Evolutionary conservation across 1,140 invertebrate genomes (phyloP).

Genomic region (Saxidomus purpurata): DNA sequence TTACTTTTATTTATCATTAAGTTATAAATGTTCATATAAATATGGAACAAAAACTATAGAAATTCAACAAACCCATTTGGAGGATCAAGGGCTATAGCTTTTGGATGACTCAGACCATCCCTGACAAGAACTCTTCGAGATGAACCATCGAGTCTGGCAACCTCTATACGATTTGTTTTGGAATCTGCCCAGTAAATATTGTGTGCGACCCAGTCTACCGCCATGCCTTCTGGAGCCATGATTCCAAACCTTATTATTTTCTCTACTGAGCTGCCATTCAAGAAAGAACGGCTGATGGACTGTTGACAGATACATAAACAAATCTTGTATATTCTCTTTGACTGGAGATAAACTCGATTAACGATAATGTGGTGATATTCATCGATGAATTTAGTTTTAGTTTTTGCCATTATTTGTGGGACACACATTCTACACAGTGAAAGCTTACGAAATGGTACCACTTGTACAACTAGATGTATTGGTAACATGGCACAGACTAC

Average conservation of each 20-base stretch:
- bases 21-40: too few relatives aligned
- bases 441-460: too few relatives aligned
- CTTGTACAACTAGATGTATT: too few relatives aligned
- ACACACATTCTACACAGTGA: too few relatives aligned
- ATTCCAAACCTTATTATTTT: slow-evolving; percentile 93
- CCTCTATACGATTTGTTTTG: slow-evolving; percentile 95
- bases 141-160: slow-evolving; percentile 94
- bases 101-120: slow-evolving; percentile 94
- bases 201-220: slow-evolving; percentile 96
- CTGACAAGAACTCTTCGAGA: slow-evolving; percentile 92
- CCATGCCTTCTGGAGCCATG: slow-evolving; percentile 95
- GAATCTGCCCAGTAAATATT: slow-evolving; percentile 99
- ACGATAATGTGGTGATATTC: too few relatives aligned
- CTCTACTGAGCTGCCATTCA: slow-evolving; percentile 91
- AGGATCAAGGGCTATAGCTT: slow-evolving; percentile 97
- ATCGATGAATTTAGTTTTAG: too few relatives aligned
- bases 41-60: background rate
- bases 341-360: too few relatives aligned
- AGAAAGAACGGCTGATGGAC: slow-evolving; percentile 84
- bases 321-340: too few relatives aligned
- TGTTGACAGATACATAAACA: slow-evolving; percentile 69
- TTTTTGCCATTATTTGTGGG: too few relatives aligned
- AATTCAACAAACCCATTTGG: slow-evolving; percentile 92
- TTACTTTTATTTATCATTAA: too few relatives aligned
- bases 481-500: too few relatives aligned